phyloP scores from a whole-genome alignment of 1,140 invertebrate species.

The Neuroterus valhalla region DNA sequence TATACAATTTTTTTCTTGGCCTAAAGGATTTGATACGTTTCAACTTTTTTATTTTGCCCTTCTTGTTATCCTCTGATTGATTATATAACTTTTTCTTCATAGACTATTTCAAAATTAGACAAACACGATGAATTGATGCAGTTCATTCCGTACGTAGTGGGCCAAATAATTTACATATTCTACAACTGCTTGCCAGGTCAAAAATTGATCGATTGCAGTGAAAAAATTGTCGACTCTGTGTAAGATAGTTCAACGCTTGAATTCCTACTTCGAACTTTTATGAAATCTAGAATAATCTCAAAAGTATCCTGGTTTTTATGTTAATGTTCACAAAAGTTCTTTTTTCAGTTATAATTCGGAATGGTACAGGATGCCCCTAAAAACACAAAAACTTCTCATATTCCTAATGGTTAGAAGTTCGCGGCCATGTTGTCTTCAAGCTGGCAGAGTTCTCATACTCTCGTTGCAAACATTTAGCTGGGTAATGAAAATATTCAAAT shows the following conservation, averaged over 20 bases:
- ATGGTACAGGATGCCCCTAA: slow-evolving; percentile 40
- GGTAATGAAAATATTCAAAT: too few relatives aligned
- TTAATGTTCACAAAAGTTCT: too few relatives aligned
- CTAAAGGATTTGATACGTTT: too few relatives aligned
- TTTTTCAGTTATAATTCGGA: slow-evolving; percentile 38
- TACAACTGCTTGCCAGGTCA: not conserved
- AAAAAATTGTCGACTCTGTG: not conserved
- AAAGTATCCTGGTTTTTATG: too few relatives aligned
- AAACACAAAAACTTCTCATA: slow-evolving; percentile 42
- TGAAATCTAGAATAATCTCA: too few relatives aligned
- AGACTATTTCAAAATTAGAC: slow-evolving; percentile 5
- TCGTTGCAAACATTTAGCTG: slow-evolving; percentile 43
- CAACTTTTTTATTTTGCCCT: not conserved
- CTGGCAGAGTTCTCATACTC: slow-evolving; percentile 34
- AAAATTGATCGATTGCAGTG: not conserved
- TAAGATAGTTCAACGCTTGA: too few relatives aligned
- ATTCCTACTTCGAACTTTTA: too few relatives aligned
- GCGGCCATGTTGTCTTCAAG: slow-evolving; percentile 19
- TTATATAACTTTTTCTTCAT: not conserved
- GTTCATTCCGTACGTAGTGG: not conserved
- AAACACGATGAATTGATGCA: not conserved
- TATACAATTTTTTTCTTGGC: too few relatives aligned
- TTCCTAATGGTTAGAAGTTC: slow-evolving; percentile 42
- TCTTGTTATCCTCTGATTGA: not conserved
- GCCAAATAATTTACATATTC: not conserved